Percentiles rank a stretch among this genome's conserved stretches.
Evolutionary conservation across 92 coral and sea anemone species (phyloP).

Genomic region (Pocillopora meandrina): DNA sequence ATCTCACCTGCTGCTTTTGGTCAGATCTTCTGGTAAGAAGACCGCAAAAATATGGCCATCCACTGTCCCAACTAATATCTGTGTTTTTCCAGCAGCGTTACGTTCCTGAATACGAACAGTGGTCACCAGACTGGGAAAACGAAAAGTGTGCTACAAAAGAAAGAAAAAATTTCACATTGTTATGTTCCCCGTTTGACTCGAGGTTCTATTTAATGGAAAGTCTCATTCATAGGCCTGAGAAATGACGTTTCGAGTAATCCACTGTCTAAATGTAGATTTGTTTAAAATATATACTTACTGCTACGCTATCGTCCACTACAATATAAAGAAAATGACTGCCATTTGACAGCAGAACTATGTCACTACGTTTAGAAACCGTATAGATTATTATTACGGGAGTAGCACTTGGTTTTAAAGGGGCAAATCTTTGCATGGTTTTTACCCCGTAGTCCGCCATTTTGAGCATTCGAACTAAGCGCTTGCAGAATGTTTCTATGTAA

Average conservation of each 20-base stretch:
- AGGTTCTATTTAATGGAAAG: too few relatives aligned
- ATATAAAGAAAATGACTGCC: slow-evolving; percentile 35
- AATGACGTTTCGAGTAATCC: too few relatives aligned
- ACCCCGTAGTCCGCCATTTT: slow-evolving; percentile 36
- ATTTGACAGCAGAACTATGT: slow-evolving; percentile 27
- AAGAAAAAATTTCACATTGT: too few relatives aligned
- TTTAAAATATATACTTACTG: background rate
- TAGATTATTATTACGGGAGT: background rate
- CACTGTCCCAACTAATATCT: slow-evolving; percentile 17
- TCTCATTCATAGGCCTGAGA: too few relatives aligned
- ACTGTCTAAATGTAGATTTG: too few relatives aligned
- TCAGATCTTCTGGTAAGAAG: slow-evolving; percentile 17
- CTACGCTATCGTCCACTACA: slow-evolving; percentile 1
- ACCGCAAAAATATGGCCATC: slow-evolving; percentile 35
- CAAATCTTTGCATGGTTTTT: slow-evolving; percentile 38
- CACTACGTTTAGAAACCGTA: slow-evolving; percentile 14
- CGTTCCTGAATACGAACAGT: slow-evolving; percentile 5
- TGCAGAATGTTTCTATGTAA: background rate
- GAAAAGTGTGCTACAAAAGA: slow-evolving; percentile 37
- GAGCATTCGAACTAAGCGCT: slow-evolving; percentile 26
- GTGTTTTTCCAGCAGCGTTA: slow-evolving; percentile 5
- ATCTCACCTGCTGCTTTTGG: slow-evolving; percentile 20
- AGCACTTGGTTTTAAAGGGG: background rate
- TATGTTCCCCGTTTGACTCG: background rate
- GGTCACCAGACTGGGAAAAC: slow-evolving; percentile 20